These are phyloP conservation scores for Protosalanx chinensis DNA, from an alignment of 2,797 vertebrate genomes.

Conservation along the genomic window DNA sequence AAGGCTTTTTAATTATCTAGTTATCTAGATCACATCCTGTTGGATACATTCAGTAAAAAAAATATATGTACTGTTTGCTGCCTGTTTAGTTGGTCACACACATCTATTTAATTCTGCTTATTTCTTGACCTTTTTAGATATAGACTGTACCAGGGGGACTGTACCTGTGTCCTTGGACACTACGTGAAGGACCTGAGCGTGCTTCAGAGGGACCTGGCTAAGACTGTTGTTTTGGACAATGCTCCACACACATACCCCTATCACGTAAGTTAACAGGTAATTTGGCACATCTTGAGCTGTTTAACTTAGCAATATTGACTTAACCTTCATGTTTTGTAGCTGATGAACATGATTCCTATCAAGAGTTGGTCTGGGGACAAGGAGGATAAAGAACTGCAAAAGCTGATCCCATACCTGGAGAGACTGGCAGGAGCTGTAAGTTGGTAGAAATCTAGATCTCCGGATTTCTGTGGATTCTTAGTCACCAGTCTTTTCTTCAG, in stretches of 20 bases:
- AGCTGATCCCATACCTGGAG: constrained; percentile 71
- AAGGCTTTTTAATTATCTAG: background rate
- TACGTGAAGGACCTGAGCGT: constrained; percentile 80
- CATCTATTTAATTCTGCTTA: background rate
- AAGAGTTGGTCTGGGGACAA: constrained; percentile 72
- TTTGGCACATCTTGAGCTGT: background rate
- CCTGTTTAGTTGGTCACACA: background rate
- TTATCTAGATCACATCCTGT: background rate
- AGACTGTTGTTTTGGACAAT: constrained; percentile 80
- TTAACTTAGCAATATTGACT: background rate
- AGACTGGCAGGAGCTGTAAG: constrained; percentile 70
- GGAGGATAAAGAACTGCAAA: constrained; percentile 73
- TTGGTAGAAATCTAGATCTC: constrained; percentile 3
- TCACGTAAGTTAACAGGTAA: constrained; percentile 62
- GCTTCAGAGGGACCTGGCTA: constrained; percentile 76
- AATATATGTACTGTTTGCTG: background rate
- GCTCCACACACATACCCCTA: constrained; percentile 76
- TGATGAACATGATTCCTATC: constrained; percentile 76
- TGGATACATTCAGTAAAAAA: background rate
- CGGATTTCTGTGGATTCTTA: background rate
- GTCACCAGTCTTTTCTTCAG: background rate
- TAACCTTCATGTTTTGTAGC: constrained; percentile 53
- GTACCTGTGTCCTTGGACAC: constrained; percentile 76
- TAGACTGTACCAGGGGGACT: constrained; percentile 80
- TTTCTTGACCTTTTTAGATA: constrained; percentile 55